Conservation (phyloP, 2,888 invertebrate species). For the Catocala sponsa region DNA sequence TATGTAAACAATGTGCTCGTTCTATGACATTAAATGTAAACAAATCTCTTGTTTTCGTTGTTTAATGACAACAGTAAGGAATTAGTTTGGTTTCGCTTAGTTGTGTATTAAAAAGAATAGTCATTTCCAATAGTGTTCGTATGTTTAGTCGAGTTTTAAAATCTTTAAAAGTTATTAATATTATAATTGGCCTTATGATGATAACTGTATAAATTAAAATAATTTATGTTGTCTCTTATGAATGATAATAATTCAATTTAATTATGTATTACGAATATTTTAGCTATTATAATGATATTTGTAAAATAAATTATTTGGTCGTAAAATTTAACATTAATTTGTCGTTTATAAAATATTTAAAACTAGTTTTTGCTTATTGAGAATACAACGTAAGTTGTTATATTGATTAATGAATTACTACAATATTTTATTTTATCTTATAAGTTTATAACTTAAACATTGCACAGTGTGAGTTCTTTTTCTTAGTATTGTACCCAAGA, state of each 20-base stretch:
- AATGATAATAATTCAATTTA: constrained; percentile 58
- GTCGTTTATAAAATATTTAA: constrained; percentile 17
- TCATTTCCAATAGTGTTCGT: constrained; percentile 22
- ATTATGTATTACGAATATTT: constrained; percentile 52
- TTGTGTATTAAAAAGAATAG: constrained; percentile 5
- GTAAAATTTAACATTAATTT: constrained; percentile 37
- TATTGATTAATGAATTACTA: too few relatives aligned
- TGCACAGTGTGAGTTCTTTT: neutral
- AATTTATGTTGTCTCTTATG: constrained; percentile 28
- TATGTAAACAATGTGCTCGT: too few relatives aligned
- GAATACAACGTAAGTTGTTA: constrained; percentile 11
- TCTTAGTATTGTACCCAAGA: constrained; percentile 22
- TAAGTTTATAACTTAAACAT: neutral
- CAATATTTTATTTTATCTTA: neutral
- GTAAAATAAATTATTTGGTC: constrained; percentile 36
- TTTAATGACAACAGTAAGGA: constrained; percentile 3
- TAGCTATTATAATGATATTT: constrained; percentile 43
- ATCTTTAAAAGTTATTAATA: constrained; percentile 17
- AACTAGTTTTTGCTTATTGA: constrained; percentile 40
- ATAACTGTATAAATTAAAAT: constrained; percentile 38
- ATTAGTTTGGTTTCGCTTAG: neutral
- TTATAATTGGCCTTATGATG: constrained; percentile 61
- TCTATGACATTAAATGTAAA: too few relatives aligned
- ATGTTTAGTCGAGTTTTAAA: constrained; percentile 42
- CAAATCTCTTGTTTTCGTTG: neutral